Conservation (phyloP, 2,888 invertebrate species). For the Drosophila hamatofila region DNA sequence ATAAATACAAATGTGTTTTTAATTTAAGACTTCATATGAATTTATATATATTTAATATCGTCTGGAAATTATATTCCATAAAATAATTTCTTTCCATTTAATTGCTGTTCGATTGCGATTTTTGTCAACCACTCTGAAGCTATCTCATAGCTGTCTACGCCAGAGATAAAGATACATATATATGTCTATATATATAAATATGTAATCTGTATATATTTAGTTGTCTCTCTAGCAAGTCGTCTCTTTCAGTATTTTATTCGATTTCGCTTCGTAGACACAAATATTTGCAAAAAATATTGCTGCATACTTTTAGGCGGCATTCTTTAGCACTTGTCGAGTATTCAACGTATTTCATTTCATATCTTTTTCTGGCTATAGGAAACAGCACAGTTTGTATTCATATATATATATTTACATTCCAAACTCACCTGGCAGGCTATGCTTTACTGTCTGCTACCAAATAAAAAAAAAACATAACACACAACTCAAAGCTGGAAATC, state of each 20-base stretch:
- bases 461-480: not conserved
- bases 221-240: not conserved
- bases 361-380: not conserved
- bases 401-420: not conserved
- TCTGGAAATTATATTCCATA: not conserved
- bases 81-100: not conserved
- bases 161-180: not conserved
- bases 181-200: too few relatives aligned
- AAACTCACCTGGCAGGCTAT: constrained; percentile 28
- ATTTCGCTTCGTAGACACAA: not conserved
- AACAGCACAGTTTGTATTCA: not conserved
- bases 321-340: not conserved
- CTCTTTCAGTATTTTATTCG: not conserved
- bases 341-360: not conserved
- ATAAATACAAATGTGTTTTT: not conserved
- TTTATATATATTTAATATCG: not conserved
- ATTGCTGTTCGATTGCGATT: not conserved
- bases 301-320: constrained; percentile 45
- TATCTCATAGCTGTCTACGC: not conserved
- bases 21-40: not conserved
- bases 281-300: not conserved
- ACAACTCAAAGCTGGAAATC: constrained; percentile 4
- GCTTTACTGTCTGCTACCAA: not conserved
- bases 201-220: constrained; percentile 1
- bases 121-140: not conserved